Percentiles rank a stretch among this genome's conserved stretches.
Conservation (phyloP, 2,888 invertebrate genomes). For the Smittia sp. region DNA sequence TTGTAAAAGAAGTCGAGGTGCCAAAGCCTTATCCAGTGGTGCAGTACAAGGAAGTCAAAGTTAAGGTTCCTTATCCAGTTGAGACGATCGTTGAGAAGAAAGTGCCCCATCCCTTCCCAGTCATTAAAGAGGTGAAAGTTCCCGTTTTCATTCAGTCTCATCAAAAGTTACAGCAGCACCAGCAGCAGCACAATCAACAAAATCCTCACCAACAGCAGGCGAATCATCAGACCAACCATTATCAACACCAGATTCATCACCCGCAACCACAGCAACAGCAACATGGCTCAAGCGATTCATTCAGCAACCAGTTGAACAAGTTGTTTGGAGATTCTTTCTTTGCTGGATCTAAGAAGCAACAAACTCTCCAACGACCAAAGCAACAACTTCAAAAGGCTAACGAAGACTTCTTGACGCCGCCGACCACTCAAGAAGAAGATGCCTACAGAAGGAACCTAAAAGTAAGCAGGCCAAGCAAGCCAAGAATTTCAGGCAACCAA, state of each 20-base stretch:
- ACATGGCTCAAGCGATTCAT: neutral
- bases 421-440: neutral
- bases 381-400: neutral
- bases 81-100: slow-evolving; percentile 29
- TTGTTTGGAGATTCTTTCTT: slow-evolving; percentile 17
- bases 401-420: neutral
- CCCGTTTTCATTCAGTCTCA: slow-evolving; percentile 26
- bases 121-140: slow-evolving; percentile 26
- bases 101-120: slow-evolving; percentile 21
- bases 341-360: slow-evolving; percentile 16
- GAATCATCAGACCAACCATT: neutral
- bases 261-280: neutral
- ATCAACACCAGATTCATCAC: neutral
- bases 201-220: neutral
- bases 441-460: neutral
- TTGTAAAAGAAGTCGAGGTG: slow-evolving; percentile 36
- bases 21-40: slow-evolving; percentile 26
- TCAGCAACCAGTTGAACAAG: too few species aligned
- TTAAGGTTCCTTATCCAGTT: neutral
- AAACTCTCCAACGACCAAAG: neutral
- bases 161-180: neutral
- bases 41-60: neutral
- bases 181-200: neutral
- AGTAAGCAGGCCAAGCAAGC: neutral
- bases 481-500: neutral